These are phyloP conservation scores for Spodoptera frugiperda DNA, from an alignment of 1,140 invertebrate genomes.

Conservation along the genomic window DNA sequence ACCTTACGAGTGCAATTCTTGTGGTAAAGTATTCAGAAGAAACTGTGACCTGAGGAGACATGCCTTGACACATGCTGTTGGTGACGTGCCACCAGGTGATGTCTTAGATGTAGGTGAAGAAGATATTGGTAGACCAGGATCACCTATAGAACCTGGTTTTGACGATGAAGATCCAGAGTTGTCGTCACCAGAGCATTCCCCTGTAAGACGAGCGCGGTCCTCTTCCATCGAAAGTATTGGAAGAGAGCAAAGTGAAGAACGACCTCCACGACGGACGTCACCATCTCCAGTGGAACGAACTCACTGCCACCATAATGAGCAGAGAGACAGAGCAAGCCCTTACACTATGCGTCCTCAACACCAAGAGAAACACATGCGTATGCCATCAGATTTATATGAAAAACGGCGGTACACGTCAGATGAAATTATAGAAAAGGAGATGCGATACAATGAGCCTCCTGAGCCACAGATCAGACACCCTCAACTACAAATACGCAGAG, in stretches of 20 bases:
- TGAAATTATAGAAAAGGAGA: conserved; percentile 85
- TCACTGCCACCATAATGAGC: conserved; percentile 89
- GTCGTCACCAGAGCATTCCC: conserved; percentile 87
- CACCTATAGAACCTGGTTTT: conserved; percentile 84
- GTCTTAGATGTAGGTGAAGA: conserved; percentile 89
- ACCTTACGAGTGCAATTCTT: conserved; percentile 96
- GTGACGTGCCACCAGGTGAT: conserved; percentile 91
- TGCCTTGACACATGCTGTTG: conserved; percentile 94
- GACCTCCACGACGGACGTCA: conserved; percentile 68
- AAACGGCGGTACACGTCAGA: conserved; percentile 86
- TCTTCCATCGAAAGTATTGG: conserved; percentile 83
- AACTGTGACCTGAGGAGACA: conserved; percentile 95
- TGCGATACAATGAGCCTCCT: conserved; percentile 77
- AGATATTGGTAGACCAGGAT: conserved; percentile 85
- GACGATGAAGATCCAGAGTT: conserved; percentile 87
- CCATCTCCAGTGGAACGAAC: conserved; percentile 86
- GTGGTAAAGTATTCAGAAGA: conserved; percentile 94
- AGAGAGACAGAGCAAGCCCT: conserved; percentile 86
- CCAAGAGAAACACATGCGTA: conserved; percentile 74
- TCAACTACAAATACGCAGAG: conserved; percentile 90
- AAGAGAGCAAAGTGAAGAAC: conserved; percentile 78
- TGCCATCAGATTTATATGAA: conserved; percentile 81
- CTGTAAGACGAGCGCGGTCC: conserved; percentile 84
- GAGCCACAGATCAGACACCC: conserved; percentile 80
- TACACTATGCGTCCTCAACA: conserved; percentile 89